Evolutionary conservation across 2,113 vertebrate genomes (phyloP).

Genomic region (Callocephalon fimbriatum): DNA sequence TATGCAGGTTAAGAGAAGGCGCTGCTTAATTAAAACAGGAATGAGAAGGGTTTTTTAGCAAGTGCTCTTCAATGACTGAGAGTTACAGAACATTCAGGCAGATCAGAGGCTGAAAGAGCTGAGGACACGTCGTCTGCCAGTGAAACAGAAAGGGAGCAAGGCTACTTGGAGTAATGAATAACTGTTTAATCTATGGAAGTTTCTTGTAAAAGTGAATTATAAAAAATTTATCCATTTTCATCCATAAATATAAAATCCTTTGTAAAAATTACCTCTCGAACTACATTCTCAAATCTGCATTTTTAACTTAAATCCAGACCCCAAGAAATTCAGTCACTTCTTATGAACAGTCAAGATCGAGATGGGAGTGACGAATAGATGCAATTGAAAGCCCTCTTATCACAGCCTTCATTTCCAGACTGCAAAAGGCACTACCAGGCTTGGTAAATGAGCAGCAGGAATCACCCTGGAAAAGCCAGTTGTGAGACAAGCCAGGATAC

Average conservation of each 20-base stretch:
- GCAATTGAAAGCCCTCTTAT: conserved; percentile 3
- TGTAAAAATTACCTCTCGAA: conserved; percentile 30
- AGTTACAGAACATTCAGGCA: neutral
- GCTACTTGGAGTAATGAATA: conserved; percentile 22
- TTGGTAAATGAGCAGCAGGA: neutral
- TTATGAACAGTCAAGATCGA: neutral
- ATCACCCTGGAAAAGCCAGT: neutral
- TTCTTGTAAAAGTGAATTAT: conserved; percentile 48
- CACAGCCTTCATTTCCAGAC: neutral
- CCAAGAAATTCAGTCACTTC: neutral
- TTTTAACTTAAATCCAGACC: conserved; percentile 41
- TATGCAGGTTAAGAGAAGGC: neutral
- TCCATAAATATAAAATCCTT: conserved; percentile 51
- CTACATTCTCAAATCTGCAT: conserved; percentile 44
- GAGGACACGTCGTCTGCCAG: neutral
- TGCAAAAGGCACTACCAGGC: neutral
- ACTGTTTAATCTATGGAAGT: conserved; percentile 31
- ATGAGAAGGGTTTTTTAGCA: neutral
- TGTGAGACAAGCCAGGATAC: neutral
- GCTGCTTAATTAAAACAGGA: neutral
- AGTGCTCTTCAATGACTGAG: neutral
- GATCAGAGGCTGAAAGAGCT: neutral
- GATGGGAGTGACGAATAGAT: neutral
- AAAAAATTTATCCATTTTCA: conserved; percentile 55
- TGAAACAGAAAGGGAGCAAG: neutral